Evolutionary conservation across 2,797 vertebrate species (phyloP), one percentile per base, ranked within the genome.

Genomic region (Ibycter americanus): DNA sequence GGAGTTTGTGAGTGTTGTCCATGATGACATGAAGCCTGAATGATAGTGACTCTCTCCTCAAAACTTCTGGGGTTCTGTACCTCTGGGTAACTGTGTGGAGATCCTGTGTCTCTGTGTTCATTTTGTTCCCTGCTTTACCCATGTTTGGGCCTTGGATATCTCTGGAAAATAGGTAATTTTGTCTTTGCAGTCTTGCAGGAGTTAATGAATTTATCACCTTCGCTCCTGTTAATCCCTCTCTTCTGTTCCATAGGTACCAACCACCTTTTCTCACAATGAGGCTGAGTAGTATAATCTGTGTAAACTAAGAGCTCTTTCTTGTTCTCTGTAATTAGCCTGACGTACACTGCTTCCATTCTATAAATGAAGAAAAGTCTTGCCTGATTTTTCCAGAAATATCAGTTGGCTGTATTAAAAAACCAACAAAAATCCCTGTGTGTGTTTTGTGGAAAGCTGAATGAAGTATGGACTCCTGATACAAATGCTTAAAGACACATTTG

Each of bases 391-490:
- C 34, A 78, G 67, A 88, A 63, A 15, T 32, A 74, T 4, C 8
- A 17, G 8, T 47, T 77, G 3, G 3, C 36, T 87, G 47, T 46
- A 67, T 73, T 55, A 61, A 87, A 81, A 82, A 66, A 8, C 0
- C 15, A 68, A 8, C 14, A 63, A 20, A 73, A 62, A 32, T 36
- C 13, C 9, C 11, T 0, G 0, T 6, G 0, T 12, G 0, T 6
- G 0, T 65, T 82, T 85, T 21, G 3, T 63, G 74, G 47, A 77
- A 83, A 89, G 54, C 6, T 22, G 20, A 34, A 70, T 32, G 3
- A 65, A 47, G 4, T 12, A 54, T 22, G 5, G 4, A 8, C 23
- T 66, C 88, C 3, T 19, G 15, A 29, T 42, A 29, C 11, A 55
- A 82, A 56, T 17, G 11, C 70, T 76, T 21, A 32, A 81, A 65